A percentile compares a stretch with the other conserved stretches of the same genome.
phyloP scores from a whole-genome alignment of 2,113 vertebrate genomes.

The Xiphias gladius region DNA sequence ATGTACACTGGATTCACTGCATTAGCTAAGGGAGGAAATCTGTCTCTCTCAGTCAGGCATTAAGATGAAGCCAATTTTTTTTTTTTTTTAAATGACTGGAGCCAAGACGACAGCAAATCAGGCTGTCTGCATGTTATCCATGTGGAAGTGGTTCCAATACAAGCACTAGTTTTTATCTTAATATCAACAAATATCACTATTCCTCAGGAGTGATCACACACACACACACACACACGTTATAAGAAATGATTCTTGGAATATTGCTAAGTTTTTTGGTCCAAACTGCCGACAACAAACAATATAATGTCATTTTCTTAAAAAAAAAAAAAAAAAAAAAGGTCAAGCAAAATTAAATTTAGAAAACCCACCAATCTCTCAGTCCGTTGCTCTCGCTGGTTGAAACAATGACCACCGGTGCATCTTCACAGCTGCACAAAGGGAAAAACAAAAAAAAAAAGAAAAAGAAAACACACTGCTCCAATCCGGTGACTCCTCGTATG shows the following conservation, averaged over 20 bases:
- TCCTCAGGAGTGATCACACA: too few species aligned
- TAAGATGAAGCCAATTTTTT: too few species aligned
- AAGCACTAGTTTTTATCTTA: background rate
- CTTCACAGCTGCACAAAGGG: background rate
- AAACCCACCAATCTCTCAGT: conserved; percentile 13
- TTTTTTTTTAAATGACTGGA: background rate
- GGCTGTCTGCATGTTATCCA: background rate
- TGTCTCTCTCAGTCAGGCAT: background rate
- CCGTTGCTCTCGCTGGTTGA: background rate
- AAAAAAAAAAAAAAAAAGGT: too few species aligned
- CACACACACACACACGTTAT: too few species aligned
- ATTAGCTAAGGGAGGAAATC: conserved; percentile 43
- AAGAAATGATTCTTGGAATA: background rate
- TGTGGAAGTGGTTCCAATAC: background rate
- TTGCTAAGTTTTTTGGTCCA: background rate
- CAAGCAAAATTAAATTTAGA: too few species aligned
- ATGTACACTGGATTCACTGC: conserved; percentile 46
- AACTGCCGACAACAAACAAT: background rate
- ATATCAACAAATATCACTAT: too few species aligned
- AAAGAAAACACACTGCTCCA: too few species aligned
- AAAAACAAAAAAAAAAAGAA: too few species aligned
- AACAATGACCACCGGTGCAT: background rate
- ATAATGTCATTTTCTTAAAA: background rate
- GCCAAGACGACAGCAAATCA: conserved; percentile 3
- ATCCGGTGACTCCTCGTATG: background rate